These are phyloP conservation scores for Sardina pilchardus DNA, from an alignment of 2,113 vertebrate genomes.

Conservation along the genomic window DNA sequence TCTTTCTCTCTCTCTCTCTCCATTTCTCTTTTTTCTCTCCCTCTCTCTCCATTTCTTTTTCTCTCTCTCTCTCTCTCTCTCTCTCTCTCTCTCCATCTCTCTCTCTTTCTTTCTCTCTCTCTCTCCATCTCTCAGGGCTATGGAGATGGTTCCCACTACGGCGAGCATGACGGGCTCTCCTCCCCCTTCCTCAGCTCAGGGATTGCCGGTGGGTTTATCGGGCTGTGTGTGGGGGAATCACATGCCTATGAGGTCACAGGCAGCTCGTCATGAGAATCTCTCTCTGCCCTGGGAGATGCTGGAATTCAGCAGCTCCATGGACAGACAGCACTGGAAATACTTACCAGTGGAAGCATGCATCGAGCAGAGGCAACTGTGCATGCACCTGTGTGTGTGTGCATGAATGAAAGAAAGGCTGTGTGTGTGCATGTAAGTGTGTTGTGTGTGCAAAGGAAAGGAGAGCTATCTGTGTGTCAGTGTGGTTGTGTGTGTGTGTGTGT, in stretches of 20 bases:
- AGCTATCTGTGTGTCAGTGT: slow-evolving; percentile 35
- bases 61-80: slow-evolving; percentile 9
- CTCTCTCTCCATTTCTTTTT: neutral
- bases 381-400: neutral
- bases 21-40: neutral
- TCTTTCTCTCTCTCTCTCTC: neutral
- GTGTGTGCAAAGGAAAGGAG: neutral
- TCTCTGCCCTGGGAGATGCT: neutral
- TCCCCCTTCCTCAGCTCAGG: slow-evolving; percentile 89
- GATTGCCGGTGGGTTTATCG: slow-evolving; percentile 80
- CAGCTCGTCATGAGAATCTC: neutral
- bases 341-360: neutral
- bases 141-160: slow-evolving; percentile 83
- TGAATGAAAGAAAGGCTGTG: neutral
- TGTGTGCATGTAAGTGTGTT: no score
- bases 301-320: neutral
- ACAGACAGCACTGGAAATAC: neutral
- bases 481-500: slow-evolving; percentile 48
- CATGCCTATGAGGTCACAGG: slow-evolving; percentile 6
- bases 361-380: neutral
- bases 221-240: neutral
- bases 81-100: neutral
- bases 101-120: neutral
- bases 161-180: slow-evolving; percentile 84
- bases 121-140: slow-evolving; percentile 75